Conservation (phyloP, 2,113 vertebrate genomes). For the Neolamprologus modestus region DNA sequence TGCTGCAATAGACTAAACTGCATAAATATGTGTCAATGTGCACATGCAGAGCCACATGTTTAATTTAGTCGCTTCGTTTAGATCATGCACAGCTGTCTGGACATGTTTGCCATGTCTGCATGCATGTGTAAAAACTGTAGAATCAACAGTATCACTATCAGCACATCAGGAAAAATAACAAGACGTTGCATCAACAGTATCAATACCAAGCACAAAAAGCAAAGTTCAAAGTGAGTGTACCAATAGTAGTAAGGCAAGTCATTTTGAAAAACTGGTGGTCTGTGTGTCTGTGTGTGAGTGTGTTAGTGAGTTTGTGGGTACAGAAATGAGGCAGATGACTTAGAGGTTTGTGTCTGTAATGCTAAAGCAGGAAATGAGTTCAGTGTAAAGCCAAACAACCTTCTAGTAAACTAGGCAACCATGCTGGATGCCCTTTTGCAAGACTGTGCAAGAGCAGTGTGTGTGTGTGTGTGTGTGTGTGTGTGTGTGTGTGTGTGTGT, state of each 20-base stretch:
- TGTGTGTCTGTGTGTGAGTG: neutral
- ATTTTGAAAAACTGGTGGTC: neutral
- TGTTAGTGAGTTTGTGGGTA: neutral
- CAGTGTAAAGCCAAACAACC: slow-evolving; percentile 12
- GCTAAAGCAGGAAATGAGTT: slow-evolving; percentile 37
- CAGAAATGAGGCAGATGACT: slow-evolving; percentile 6
- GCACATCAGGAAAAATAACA: neutral
- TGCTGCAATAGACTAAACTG: neutral
- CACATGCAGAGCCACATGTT: neutral
- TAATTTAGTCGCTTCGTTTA: neutral
- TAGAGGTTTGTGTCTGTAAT: slow-evolving; percentile 8
- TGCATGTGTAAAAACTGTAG: neutral
- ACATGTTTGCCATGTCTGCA: neutral
- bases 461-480: neutral
- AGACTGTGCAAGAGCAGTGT: neutral
- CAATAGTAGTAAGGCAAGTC: neutral
- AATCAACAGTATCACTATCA: neutral
- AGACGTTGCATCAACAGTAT: neutral
- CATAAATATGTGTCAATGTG: neutral
- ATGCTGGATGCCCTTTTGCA: neutral
- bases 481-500: neutral
- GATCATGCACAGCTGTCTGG: neutral
- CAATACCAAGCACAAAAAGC: neutral
- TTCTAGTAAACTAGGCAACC: slow-evolving; percentile 26
- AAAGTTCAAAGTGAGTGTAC: neutral